Evolutionary conservation across 2,888 invertebrate genomes (phyloP).

Genomic region (Dichetophora obliterata): DNA sequence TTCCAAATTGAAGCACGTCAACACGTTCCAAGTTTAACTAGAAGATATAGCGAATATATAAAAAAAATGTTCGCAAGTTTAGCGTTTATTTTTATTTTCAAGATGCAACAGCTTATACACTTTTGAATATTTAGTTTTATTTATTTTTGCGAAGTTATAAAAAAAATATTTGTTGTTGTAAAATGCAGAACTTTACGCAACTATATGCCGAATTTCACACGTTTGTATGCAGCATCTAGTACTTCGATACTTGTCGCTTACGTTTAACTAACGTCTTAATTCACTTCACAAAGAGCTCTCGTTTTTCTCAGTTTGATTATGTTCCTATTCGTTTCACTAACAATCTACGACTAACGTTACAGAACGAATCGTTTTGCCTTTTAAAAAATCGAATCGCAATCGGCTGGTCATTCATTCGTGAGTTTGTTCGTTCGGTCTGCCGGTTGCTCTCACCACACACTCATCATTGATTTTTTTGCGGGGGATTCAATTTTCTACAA

Average conservation of each 20-base stretch:
- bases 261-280: background rate
- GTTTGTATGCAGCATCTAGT: background rate
- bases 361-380: conserved; percentile 59
- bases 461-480: background rate
- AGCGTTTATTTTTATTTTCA: background rate
- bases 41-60: background rate
- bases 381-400: conserved; percentile 51
- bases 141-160: background rate
- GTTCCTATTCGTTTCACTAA: conserved; percentile 60
- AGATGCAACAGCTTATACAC: background rate
- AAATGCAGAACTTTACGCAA: background rate
- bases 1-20: background rate
- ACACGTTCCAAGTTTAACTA: too few species aligned
- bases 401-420: too few species aligned
- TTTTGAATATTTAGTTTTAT: background rate
- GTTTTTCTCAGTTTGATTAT: conserved; percentile 35
- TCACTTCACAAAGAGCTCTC: conserved; percentile 28
- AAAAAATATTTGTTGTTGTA: too few species aligned
- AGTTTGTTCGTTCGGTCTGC: conserved; percentile 13
- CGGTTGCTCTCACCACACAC: background rate
- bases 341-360: conserved; percentile 63
- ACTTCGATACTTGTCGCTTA: conserved; percentile 32
- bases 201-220: conserved; percentile 3
- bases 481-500: background rate
- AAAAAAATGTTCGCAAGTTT: background rate